A percentile compares a stretch with the other conserved stretches of the same genome.
Conservation (phyloP, 2,797 vertebrate genomes). For the Crocodylus rhombifer region DNA sequence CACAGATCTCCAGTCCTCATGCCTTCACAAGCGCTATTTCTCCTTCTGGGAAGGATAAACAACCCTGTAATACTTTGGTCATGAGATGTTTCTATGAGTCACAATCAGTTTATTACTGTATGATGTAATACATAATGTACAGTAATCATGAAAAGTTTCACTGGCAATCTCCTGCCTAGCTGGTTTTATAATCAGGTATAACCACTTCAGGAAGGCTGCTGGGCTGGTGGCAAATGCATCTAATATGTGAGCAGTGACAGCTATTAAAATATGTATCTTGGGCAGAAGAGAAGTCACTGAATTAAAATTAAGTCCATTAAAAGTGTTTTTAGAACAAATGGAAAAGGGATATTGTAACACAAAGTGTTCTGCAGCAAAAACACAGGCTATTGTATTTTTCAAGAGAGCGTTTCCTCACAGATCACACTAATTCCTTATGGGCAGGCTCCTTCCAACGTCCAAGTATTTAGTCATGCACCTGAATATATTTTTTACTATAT, state of each 20-base stretch:
- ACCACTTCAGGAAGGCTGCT: background rate
- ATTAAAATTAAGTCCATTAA: no score
- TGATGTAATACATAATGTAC: background rate
- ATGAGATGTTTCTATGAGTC: background rate
- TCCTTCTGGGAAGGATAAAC: background rate
- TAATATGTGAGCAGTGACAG: background rate
- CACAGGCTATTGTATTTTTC: no score
- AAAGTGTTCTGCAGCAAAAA: no score
- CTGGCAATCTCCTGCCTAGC: background rate
- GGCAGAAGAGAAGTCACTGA: background rate
- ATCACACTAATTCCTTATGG: no score
- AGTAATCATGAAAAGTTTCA: background rate
- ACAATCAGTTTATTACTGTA: background rate
- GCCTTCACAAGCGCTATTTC: background rate
- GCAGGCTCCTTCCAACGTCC: no score
- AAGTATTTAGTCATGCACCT: background rate
- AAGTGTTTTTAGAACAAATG: no score
- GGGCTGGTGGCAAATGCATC: background rate
- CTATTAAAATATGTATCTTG: background rate
- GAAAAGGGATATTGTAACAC: no score
- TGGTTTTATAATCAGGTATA: background rate
- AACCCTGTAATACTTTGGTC: background rate
- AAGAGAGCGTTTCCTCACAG: no score
- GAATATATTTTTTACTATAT: background rate
- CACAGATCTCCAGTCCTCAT: background rate